Conservation (phyloP, 2,888 invertebrate genomes). For the Pheosia gnoma region DNA sequence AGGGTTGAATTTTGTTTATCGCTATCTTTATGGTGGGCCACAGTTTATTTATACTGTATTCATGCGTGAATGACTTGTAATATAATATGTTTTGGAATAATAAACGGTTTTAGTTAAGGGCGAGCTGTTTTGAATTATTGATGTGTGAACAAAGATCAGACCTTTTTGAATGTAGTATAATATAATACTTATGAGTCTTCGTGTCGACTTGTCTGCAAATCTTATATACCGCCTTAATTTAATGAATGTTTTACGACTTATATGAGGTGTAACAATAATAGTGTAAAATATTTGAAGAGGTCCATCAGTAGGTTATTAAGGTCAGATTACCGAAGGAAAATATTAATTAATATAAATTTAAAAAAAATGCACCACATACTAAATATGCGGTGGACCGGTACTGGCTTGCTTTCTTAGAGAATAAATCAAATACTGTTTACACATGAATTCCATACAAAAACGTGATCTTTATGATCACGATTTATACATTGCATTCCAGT, state of each 20-base stretch:
- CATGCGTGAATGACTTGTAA: slow-evolving; percentile 75
- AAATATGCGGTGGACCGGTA: no score
- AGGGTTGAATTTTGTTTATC: slow-evolving; percentile 82
- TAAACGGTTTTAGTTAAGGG: slow-evolving; percentile 68
- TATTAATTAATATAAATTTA: no score
- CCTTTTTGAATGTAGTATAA: slow-evolving; percentile 28
- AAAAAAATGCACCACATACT: neutral
- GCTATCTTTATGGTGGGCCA: slow-evolving; percentile 79
- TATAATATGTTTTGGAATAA: slow-evolving; percentile 73
- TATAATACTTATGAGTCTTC: slow-evolving; percentile 18
- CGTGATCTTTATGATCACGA: no score
- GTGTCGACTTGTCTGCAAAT: neutral
- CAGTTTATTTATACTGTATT: slow-evolving; percentile 77
- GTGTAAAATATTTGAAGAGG: no score
- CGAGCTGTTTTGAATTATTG: slow-evolving; percentile 49
- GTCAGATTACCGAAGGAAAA: no score
- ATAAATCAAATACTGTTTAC: neutral
- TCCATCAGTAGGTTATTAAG: no score
- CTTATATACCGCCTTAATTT: neutral
- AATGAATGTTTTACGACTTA: neutral
- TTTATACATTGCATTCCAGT: slow-evolving; percentile 18
- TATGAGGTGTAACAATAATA: no score
- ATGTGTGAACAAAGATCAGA: slow-evolving; percentile 31
- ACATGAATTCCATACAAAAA: neutral
- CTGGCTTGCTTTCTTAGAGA: no score